phyloP scores from a whole-genome alignment of 2,888 invertebrate species.

The Ophion ventricosus region DNA sequence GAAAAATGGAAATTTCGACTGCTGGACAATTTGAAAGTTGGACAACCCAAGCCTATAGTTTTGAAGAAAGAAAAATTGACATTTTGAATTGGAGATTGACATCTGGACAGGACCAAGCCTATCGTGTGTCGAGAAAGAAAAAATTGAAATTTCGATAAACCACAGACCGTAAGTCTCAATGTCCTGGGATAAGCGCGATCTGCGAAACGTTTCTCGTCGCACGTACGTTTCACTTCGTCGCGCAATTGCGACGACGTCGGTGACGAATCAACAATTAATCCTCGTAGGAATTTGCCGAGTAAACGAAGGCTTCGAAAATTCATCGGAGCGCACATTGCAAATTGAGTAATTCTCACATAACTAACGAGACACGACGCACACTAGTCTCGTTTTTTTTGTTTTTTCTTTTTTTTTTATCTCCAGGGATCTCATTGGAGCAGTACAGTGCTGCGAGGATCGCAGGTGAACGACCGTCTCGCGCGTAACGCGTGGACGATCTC shows the following conservation, averaged over 20 bases:
- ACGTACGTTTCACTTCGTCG: not conserved
- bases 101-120: not conserved
- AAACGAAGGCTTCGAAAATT: not conserved
- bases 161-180: too few species aligned
- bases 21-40: not conserved
- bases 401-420: conserved; percentile 31
- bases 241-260: not conserved
- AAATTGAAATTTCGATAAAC: too few species aligned
- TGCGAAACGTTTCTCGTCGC: not conserved
- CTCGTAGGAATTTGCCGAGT: not conserved
- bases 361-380: conserved; percentile 42
- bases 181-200: not conserved
- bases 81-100: too few species aligned
- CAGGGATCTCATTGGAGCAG: conserved; percentile 28
- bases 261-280: not conserved
- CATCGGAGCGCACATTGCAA: conserved; percentile 14
- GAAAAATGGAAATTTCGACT: not conserved
- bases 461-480: conserved; percentile 68
- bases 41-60: not conserved
- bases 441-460: conserved; percentile 24
- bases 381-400: conserved; percentile 44
- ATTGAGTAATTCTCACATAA: conserved; percentile 48
- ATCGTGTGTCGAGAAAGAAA: not conserved
- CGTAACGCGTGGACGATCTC: conserved; percentile 66
- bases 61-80: not conserved